phyloP scores from a whole-genome alignment of 2,113 vertebrate genomes.

The Antigone vipio region DNA sequence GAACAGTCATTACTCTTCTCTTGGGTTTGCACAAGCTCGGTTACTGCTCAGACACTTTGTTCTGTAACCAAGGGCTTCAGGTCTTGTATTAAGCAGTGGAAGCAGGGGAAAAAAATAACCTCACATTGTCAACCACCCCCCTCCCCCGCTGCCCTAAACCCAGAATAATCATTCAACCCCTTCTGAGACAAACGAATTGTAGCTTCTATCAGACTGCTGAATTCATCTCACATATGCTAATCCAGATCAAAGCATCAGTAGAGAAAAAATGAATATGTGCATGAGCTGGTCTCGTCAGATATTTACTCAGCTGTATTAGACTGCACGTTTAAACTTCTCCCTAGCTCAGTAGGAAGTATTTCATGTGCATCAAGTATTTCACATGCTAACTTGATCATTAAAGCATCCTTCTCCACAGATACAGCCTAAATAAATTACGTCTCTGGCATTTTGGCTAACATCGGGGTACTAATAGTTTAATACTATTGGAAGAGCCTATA shows the following conservation, averaged over 20 bases:
- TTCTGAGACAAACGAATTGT: background rate
- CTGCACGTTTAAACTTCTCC: conserved; percentile 27
- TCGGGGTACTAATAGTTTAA: background rate
- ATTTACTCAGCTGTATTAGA: conserved; percentile 48
- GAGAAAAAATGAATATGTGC: background rate
- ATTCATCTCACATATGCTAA: conserved; percentile 37
- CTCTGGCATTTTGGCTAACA: background rate
- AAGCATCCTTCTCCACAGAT: background rate
- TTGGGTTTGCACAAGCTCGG: conserved; percentile 50
- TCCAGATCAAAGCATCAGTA: background rate
- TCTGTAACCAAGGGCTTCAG: conserved; percentile 67
- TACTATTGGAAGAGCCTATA: background rate
- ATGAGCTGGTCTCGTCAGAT: conserved; percentile 22
- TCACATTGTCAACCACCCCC: background rate
- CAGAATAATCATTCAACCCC: conserved; percentile 2
- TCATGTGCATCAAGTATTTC: conserved; percentile 23
- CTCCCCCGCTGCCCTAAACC: background rate
- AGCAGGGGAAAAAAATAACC: background rate
- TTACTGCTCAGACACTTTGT: conserved; percentile 68
- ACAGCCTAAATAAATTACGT: background rate
- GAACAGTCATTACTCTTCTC: conserved; percentile 68
- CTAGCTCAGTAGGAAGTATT: background rate
- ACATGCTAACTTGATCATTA: conserved; percentile 17
- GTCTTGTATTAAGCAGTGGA: conserved; percentile 38
- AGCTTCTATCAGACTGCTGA: background rate